Percentiles rank a stretch among this genome's conserved stretches.
phyloP scores from a whole-genome alignment of 2,797 vertebrate genomes.

The Botia almorhae region DNA sequence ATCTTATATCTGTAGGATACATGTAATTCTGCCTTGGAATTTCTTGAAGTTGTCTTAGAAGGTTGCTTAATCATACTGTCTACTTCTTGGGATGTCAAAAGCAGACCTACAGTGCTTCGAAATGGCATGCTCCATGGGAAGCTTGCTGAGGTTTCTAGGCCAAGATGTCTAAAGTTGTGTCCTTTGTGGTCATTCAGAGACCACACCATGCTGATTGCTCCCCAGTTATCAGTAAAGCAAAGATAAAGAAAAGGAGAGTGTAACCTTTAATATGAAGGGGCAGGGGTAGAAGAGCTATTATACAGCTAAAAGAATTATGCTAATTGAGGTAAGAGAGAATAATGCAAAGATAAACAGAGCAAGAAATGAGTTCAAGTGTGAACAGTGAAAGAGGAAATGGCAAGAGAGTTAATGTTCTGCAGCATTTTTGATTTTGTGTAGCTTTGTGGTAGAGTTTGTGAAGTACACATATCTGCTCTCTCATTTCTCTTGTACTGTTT shows the following conservation, averaged over 20 bases:
- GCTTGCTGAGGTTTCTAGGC: not conserved
- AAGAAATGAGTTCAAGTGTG: not conserved
- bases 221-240: not conserved
- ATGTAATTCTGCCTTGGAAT: too few relatives aligned
- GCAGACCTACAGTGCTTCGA: not conserved
- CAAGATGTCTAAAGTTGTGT: not conserved
- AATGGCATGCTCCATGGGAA: not conserved
- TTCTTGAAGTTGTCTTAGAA: not conserved
- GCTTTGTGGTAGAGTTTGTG: slow-evolving; percentile 1
- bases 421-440: not conserved
- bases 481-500: not conserved
- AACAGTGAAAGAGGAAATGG: not conserved
- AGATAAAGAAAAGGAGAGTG: not conserved
- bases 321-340: not conserved
- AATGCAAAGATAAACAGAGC: not conserved
- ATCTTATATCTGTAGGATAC: too few relatives aligned
- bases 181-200: not conserved
- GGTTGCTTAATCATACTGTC: not conserved
- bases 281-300: not conserved
- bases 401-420: not conserved
- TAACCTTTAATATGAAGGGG: not conserved
- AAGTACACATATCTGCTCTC: not conserved
- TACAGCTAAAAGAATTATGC: slow-evolving; percentile 4
- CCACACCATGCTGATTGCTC: not conserved
- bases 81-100: too few relatives aligned